Percentiles rank a stretch among this genome's conserved stretches.
Conservation (phyloP, 2,797 vertebrate genomes). For the Parotocinclus haroldoi region DNA sequence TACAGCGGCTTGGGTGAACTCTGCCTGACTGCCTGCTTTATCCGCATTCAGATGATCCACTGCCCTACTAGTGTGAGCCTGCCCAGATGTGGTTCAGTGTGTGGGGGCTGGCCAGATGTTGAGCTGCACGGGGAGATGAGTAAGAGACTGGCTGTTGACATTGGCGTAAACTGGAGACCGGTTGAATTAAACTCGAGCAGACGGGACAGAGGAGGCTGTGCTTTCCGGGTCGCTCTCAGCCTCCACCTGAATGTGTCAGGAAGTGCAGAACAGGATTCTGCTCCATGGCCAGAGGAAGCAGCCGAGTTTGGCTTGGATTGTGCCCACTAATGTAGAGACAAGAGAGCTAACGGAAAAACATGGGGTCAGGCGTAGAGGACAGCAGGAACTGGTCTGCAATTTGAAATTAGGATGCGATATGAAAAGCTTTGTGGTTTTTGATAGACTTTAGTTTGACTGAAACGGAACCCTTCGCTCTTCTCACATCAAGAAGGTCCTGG, state of each 20-base stretch:
- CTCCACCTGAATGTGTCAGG: background rate
- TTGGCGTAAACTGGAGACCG: constrained; percentile 22
- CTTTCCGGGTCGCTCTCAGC: background rate
- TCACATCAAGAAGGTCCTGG: too few species aligned
- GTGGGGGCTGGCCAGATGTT: constrained; percentile 41
- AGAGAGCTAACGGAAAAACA: background rate
- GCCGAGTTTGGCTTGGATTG: constrained; percentile 42
- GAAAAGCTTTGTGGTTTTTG: too few species aligned
- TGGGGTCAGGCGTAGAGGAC: background rate
- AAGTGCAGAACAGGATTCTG: constrained; percentile 10
- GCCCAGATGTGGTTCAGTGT: constrained; percentile 17
- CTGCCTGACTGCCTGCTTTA: constrained; percentile 28
- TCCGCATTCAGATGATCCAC: constrained; percentile 8
- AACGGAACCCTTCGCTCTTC: too few species aligned
- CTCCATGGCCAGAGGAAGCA: constrained; percentile 35
- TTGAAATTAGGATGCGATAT: too few species aligned
- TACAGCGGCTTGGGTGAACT: constrained; percentile 38
- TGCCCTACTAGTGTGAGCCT: constrained; percentile 13
- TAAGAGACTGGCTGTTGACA: constrained; percentile 35
- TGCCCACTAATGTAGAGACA: constrained; percentile 26
- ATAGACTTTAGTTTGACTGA: too few species aligned
- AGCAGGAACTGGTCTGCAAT: background rate
- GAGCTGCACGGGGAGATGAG: constrained; percentile 37
- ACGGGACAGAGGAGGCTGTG: constrained; percentile 6
- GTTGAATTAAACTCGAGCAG: constrained; percentile 7